phyloP scores from a whole-genome alignment of 2,113 vertebrate species.

The Silurus meridionalis region DNA sequence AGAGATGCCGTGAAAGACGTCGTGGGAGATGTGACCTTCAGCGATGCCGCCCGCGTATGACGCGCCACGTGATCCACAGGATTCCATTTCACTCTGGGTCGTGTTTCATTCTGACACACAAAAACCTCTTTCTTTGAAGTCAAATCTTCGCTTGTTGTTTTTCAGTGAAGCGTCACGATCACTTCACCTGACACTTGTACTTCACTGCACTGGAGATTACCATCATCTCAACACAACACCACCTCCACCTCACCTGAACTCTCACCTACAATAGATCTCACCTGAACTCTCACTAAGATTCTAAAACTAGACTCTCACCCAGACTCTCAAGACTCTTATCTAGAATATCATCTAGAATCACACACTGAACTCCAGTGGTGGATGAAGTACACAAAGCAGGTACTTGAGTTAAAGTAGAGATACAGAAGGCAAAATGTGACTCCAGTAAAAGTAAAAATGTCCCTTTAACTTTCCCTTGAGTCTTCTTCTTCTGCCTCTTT shows the following conservation, averaged over 20 bases:
- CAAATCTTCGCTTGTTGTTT: neutral
- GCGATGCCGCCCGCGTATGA: neutral
- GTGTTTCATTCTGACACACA: neutral
- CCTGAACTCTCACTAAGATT: neutral
- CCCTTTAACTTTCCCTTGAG: too few relatives aligned
- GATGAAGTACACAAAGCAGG: too few relatives aligned
- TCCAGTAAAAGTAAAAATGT: too few relatives aligned
- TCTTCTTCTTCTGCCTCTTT: too few relatives aligned
- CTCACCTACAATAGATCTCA: too few relatives aligned
- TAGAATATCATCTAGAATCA: too few relatives aligned
- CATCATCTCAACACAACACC: neutral
- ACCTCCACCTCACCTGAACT: neutral
- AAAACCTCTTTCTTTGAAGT: neutral
- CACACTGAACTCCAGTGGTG: too few relatives aligned
- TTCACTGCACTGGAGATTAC: neutral
- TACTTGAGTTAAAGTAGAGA: too few relatives aligned
- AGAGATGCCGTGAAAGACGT: neutral
- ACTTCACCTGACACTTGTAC: neutral
- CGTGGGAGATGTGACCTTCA: neutral
- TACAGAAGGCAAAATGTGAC: too few relatives aligned
- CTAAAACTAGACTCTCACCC: too few relatives aligned
- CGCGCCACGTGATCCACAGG: too few relatives aligned
- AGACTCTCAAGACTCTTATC: too few relatives aligned
- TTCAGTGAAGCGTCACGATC: neutral
- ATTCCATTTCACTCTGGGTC: neutral